These are phyloP conservation scores for Synanthedon vespiformis DNA, from an alignment of 2,888 invertebrate genomes.

Conservation along the genomic window DNA sequence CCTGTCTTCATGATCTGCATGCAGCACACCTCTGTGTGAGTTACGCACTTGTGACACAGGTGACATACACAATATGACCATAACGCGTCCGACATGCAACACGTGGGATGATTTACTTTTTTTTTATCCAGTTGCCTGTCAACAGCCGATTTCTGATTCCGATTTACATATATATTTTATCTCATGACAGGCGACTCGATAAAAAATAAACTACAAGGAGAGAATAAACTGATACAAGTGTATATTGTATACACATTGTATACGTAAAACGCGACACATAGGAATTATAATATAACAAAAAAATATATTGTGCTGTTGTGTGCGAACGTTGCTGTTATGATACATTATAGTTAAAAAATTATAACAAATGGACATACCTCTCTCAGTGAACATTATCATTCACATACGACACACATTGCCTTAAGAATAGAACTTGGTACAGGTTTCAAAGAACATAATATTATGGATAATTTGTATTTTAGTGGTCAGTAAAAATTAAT, in stretches of 20 bases:
- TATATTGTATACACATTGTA: no score
- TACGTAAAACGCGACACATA: not conserved
- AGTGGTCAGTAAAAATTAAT: constrained; percentile 12
- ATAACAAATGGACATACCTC: constrained; percentile 4
- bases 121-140: not conserved
- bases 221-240: not conserved
- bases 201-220: not conserved
- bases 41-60: constrained; percentile 49
- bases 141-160: not conserved
- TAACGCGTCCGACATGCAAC: constrained; percentile 28
- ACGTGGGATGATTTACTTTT: not conserved
- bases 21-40: constrained; percentile 73
- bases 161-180: not conserved
- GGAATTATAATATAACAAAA: not conserved
- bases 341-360: not conserved
- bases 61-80: constrained; percentile 18
- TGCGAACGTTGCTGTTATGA: constrained; percentile 1
- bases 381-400: constrained; percentile 7
- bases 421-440: constrained; percentile 7
- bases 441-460: constrained; percentile 8
- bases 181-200: not conserved
- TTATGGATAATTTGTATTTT: not conserved
- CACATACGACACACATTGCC: constrained; percentile 1
- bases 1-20: constrained; percentile 74
- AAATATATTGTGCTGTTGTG: not conserved